Percentiles rank a stretch among this genome's conserved stretches.
Conservation (phyloP, 2,888 invertebrate species). For the Brassicogethes aeneus region DNA sequence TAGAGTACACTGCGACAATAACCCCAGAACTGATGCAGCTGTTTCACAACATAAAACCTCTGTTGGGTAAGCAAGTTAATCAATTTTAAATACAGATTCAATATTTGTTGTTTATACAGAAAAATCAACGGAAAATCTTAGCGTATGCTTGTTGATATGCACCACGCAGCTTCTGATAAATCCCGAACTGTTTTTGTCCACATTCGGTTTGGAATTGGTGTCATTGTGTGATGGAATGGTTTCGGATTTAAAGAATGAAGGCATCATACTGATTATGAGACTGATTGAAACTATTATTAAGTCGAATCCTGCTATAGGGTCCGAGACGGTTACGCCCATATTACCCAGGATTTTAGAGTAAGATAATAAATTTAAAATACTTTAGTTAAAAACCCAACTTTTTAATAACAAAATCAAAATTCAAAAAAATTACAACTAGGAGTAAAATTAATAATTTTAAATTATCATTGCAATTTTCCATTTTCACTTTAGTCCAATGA, state of each 20-base stretch:
- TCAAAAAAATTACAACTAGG: no score
- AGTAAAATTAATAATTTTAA: conserved; percentile 1
- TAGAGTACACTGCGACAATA: conserved; percentile 64
- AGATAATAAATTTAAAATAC: conserved; percentile 18
- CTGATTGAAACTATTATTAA: conserved; percentile 69
- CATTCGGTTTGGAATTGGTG: conserved; percentile 62
- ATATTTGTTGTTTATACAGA: conserved; percentile 43
- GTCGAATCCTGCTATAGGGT: conserved; percentile 63
- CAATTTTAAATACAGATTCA: neutral
- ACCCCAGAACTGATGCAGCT: conserved; percentile 61
- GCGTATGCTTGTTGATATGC: conserved; percentile 70
- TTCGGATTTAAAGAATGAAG: conserved; percentile 68
- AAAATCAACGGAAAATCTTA: conserved; percentile 71
- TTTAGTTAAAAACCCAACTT: conserved; percentile 10
- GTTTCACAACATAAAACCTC: conserved; percentile 62
- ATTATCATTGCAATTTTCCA: no score
- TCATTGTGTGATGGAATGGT: conserved; percentile 62
- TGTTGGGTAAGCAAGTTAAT: conserved; percentile 58
- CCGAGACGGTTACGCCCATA: conserved; percentile 58
- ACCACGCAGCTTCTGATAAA: conserved; percentile 74
- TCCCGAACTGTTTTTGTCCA: conserved; percentile 67
- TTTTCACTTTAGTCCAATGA: no score
- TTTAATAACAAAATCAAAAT: conserved; percentile 2
- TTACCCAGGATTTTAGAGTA: conserved; percentile 53
- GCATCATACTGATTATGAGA: conserved; percentile 61